Percentiles rank a stretch among this genome's conserved stretches.
These are phyloP conservation scores for Mizuhopecten yessoensis DNA, from an alignment of 1,140 invertebrate genomes.

Conservation along the genomic window DNA sequence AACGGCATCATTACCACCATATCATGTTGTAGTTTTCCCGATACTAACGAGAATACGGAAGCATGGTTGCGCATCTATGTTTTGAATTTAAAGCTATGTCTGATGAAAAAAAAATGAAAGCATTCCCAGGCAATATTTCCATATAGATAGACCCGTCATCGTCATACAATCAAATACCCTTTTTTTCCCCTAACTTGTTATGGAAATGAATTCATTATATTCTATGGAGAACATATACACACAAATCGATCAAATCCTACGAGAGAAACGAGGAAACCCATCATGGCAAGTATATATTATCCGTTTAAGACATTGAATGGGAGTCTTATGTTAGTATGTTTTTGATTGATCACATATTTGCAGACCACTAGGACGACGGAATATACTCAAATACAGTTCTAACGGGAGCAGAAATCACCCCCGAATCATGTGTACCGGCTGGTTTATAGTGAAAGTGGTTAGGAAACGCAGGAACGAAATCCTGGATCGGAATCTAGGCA, in stretches of 20 bases:
- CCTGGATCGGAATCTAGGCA: conserved; percentile 4
- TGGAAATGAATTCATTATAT: conserved; percentile 36
- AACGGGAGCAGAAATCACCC: background rate
- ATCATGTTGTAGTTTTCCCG: background rate
- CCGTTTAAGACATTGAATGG: background rate
- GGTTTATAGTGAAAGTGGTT: background rate
- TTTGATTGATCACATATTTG: conserved; percentile 9
- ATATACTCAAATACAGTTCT: background rate
- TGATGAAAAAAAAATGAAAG: background rate
- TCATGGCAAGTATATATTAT: background rate
- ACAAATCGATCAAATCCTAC: conserved; percentile 21
- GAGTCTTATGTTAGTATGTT: conserved; percentile 11
- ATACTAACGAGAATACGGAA: background rate
- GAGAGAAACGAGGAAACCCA: background rate
- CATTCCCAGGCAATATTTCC: background rate
- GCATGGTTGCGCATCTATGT: background rate
- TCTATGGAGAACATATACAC: background rate
- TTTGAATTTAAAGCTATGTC: conserved; percentile 19
- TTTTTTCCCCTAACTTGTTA: background rate
- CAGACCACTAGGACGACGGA: background rate
- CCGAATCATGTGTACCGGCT: background rate
- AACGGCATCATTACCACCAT: background rate
- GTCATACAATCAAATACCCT: background rate
- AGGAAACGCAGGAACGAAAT: background rate
- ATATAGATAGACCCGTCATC: conserved; percentile 34